Percentiles rank a stretch among this genome's conserved stretches.
These are phyloP conservation scores for Heliconius congener DNA, from an alignment of 1,140 invertebrate species.

Conservation along the genomic window DNA sequence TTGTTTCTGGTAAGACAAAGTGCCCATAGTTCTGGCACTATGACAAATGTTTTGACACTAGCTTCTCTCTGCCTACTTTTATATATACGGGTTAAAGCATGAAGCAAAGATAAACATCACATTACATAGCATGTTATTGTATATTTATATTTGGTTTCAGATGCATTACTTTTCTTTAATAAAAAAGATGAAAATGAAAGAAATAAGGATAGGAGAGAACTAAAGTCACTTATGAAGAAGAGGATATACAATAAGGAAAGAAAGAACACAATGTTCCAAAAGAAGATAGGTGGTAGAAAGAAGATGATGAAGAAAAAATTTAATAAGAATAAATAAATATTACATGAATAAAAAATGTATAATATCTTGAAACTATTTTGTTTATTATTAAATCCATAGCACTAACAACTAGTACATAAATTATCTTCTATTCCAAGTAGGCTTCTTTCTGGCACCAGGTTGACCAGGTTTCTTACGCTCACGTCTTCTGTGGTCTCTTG, in stretches of 20 bases:
- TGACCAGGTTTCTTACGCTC: conserved; percentile 98
- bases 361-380: not conserved
- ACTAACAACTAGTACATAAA: not conserved
- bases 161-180: conserved; percentile 82
- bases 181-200: conserved; percentile 57
- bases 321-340: conserved; percentile 42
- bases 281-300: conserved; percentile 76
- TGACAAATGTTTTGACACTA: no score
- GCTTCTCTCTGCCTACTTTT: no score
- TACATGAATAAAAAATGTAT: not conserved
- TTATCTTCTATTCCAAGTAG: conserved; percentile 96
- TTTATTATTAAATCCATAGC: conserved; percentile 1
- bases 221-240: conserved; percentile 83
- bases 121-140: not conserved
- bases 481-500: conserved; percentile 87
- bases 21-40: no score
- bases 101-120: not conserved
- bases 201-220: conserved; percentile 80
- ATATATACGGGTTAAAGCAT: no score
- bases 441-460: conserved; percentile 93
- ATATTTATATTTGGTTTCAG: conserved; percentile 52
- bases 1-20: no score
- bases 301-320: conserved; percentile 67
- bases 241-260: conserved; percentile 83
- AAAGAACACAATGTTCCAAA: conserved; percentile 80